Evolutionary conservation across 2,113 vertebrate genomes (phyloP), one percentile per base, ranked within the genome.

Genomic region (Lampris megalopsis): DNA sequence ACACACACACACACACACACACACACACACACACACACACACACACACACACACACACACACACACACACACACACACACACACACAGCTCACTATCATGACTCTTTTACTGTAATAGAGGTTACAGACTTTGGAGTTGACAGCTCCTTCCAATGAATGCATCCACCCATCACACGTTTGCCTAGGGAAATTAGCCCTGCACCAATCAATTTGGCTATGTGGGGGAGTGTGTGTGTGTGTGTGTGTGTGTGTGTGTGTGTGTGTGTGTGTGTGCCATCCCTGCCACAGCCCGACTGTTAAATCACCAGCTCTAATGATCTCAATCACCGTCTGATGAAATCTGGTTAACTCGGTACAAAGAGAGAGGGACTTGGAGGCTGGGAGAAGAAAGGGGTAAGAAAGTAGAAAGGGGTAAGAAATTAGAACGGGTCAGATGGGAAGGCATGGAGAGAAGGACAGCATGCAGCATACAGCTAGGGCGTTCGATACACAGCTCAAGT

Each of bases 101-200:
- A 60, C 61, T 90, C 56, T 67, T 77, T 59, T 80, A 59, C 80
- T 83, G 68, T 80, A 66, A 69, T 80, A 68, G 75, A 82, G 73
- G 68, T 71, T 71, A 24, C 76, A 68, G 73, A 10, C 13, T 38
- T 73, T 62, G 63, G 74, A 82, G 77, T 38, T 77, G 73, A 75
- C 72, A 82, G 80, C 58, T 79, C 2, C 43, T 71, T 77, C 75
- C 77, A 47, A 64, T 82, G 77, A 86, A 85, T 73, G 80, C 80
- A 85, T 70, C 84, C 84, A 82, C n/a, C 56, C 81, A 77, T 86
- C 68, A 66, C 79, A 84, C 85, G 80, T 85, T 87, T 82, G 86
- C 71, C 85, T 62, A 59, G 80, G 86, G 88, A 93, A 90, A 90
- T 92, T 88, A 86, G 64, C 5, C 48, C 70, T 45, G 60, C 81